These are phyloP conservation scores for Ctenoplectra terminalis DNA, from an alignment of 1,140 invertebrate genomes.

Conservation along the genomic window DNA sequence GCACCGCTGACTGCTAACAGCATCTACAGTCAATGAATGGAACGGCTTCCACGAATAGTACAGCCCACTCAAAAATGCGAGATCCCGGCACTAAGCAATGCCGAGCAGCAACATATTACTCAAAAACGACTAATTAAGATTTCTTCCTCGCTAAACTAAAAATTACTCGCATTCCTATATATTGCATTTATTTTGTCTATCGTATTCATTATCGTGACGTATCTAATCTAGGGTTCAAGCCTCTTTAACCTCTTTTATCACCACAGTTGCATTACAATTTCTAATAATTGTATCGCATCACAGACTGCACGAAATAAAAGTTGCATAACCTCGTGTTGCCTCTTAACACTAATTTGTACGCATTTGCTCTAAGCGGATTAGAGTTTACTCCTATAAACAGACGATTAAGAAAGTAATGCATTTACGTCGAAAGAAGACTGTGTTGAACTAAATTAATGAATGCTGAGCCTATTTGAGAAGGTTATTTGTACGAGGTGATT, in stretches of 20 bases:
- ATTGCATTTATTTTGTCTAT: slow-evolving; percentile 14
- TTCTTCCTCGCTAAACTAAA: slow-evolving; percentile 24
- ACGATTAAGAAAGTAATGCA: not conserved
- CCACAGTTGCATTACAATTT: not conserved
- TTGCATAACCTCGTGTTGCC: not conserved
- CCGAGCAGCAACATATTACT: not conserved
- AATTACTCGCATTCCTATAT: not conserved
- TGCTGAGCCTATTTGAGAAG: too few species aligned
- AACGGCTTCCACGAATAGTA: slow-evolving; percentile 64
- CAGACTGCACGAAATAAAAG: not conserved
- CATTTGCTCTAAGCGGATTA: not conserved
- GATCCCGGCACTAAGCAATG: not conserved
- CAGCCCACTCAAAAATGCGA: slow-evolving; percentile 53
- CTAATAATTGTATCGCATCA: not conserved
- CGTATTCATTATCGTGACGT: not conserved
- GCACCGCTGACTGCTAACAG: slow-evolving; percentile 40
- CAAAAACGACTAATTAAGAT: slow-evolving; percentile 27
- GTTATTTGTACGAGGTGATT: too few species aligned
- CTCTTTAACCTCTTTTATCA: not conserved
- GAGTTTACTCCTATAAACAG: not conserved
- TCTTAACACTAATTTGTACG: slow-evolving; percentile 8
- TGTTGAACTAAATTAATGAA: too few species aligned
- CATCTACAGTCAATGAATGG: slow-evolving; percentile 64
- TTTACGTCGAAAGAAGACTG: too few species aligned
- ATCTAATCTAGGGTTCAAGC: not conserved